These are phyloP conservation scores for Ochropleura plecta DNA, from an alignment of 2,888 invertebrate species.

Conservation along the genomic window DNA sequence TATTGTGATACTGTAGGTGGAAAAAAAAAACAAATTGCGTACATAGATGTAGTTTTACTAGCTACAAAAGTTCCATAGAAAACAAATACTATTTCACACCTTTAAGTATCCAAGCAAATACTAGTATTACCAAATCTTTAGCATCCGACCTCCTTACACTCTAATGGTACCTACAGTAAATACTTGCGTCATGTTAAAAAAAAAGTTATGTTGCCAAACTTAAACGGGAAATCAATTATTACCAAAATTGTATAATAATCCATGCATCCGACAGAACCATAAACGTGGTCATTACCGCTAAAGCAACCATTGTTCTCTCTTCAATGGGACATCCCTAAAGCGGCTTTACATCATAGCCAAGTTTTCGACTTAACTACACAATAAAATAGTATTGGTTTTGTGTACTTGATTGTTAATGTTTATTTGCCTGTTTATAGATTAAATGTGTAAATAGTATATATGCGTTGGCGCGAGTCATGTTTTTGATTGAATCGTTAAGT, in stretches of 20 bases:
- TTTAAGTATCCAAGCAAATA: background rate
- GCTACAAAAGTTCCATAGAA: background rate
- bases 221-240: conserved; percentile 38
- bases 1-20: background rate
- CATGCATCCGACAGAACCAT: conserved; percentile 5
- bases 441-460: background rate
- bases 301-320: conserved; percentile 47
- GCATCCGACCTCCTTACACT: background rate
- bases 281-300: conserved; percentile 22
- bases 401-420: conserved; percentile 7
- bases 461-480: background rate
- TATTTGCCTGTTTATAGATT: background rate
- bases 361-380: background rate
- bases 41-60: background rate
- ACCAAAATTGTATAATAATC: conserved; percentile 34
- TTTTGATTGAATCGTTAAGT: background rate
- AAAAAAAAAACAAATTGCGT: no score
- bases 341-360: background rate
- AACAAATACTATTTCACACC: background rate
- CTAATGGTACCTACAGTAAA: background rate
- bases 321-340: conserved; percentile 31
- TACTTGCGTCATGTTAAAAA: background rate
- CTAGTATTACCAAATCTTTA: background rate
- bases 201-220: conserved; percentile 5
- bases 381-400: conserved; percentile 1